Base-by-base conservation (phyloP, 1,140 invertebrate genomes). In the Coboldia fuscipes region DNA sequence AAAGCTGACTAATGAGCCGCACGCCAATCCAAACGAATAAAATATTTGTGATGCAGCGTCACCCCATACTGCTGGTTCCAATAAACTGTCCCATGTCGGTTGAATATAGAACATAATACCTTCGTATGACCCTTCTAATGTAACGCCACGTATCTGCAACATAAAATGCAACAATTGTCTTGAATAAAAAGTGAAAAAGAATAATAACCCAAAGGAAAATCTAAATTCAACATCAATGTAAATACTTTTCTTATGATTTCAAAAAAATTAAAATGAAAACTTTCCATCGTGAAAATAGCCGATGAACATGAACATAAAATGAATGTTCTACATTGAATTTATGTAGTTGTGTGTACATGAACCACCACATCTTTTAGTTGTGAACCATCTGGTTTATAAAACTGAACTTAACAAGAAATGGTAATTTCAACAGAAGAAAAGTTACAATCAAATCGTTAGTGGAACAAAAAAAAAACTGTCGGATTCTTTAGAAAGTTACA, bases 361-460 rank as follows among this genome's bases (percentile, higher is more conserved):
- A 74, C 78, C 65, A 80, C 70, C 1, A 83, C 83, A 45, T 89
- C 79, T 18, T 62, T 57, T 1, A 92, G 65, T 54, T 88, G 86
- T 1, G 75, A 73, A 45, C 88, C 70, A 51, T 93, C 80, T 1
- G 89, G 89, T 48, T 74, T n/a, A n/a, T n/a, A n/a, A n/a, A n/a
- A n/a, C n/a, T n/a, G n/a, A n/a, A n/a, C n/a, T n/a, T n/a, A n/a
- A n/a, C n/a, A n/a, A n/a, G n/a, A n/a, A n/a, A n/a, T n/a, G n/a
- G n/a, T n/a, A n/a, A n/a, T n/a, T n/a, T n/a, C n/a, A n/a, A n/a
- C n/a, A n/a, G n/a, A n/a, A n/a, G n/a, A n/a, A n/a, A n/a, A n/a
- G n/a, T n/a, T n/a, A n/a, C n/a, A n/a, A n/a, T n/a, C n/a, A n/a
- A n/a, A n/a, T n/a, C n/a, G n/a, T n/a, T n/a, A n/a, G n/a, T n/a